Conservation (phyloP, 2,113 vertebrate species). For the Carollia perspicillata region DNA sequence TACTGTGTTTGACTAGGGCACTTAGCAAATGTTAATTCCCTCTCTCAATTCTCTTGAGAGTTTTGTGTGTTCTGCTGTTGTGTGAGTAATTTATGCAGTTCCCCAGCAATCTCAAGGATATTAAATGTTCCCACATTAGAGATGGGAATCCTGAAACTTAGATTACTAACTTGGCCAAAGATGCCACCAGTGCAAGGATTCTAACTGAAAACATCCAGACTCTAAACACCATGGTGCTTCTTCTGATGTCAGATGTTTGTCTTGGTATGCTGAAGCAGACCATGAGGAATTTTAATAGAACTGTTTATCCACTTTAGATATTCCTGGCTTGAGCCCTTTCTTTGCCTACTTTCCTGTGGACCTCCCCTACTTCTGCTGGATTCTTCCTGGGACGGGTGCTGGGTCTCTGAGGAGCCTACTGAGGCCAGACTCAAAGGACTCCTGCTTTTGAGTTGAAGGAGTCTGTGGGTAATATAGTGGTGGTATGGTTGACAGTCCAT, state of each 20-base stretch:
- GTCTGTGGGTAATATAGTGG: neutral
- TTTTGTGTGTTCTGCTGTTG: neutral
- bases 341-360: neutral
- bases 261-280: neutral
- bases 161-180: neutral
- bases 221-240: neutral
- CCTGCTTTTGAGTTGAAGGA: neutral
- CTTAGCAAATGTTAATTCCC: neutral
- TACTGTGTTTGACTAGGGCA: neutral
- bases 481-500: neutral
- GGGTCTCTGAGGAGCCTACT: neutral
- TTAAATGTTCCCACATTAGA: neutral
- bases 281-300: neutral
- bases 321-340: neutral
- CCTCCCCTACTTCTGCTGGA: neutral
- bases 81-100: neutral
- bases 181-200: neutral
- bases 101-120: neutral
- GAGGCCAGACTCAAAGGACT: neutral
- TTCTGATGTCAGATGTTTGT: neutral
- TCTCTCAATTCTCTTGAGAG: neutral
- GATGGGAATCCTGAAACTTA: neutral
- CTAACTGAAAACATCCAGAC: neutral
- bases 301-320: neutral
- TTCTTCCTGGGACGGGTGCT: neutral